Conservation (phyloP, 2,113 vertebrate species). For the Onychostruthus taczanowskii region DNA sequence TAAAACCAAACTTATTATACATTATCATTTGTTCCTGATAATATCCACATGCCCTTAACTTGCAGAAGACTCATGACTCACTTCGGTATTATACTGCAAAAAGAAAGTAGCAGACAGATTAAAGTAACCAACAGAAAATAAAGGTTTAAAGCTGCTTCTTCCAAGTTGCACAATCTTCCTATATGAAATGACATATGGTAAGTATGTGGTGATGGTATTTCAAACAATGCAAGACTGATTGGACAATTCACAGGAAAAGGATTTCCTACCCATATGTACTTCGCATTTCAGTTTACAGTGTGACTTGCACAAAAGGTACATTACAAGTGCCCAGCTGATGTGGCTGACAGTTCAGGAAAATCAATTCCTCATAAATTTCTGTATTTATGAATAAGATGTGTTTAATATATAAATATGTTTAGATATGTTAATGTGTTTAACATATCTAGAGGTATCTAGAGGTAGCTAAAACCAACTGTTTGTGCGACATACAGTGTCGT, state of each 20-base stretch:
- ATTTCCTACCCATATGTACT: conserved; percentile 38
- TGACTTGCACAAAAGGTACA: not conserved
- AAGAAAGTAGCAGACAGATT: not conserved
- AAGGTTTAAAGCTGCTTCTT: not conserved
- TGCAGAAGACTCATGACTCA: not conserved
- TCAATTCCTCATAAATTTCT: conserved; percentile 4
- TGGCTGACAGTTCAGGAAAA: conserved; percentile 33
- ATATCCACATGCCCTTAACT: not conserved
- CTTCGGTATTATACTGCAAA: not conserved
- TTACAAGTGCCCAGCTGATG: not conserved
- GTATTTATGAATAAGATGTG: not conserved
- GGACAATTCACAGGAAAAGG: conserved; percentile 53
- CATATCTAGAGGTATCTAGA: too few relatives aligned
- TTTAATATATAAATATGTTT: conserved; percentile 38
- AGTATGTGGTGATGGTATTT: not conserved
- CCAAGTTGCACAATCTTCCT: not conserved
- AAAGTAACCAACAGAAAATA: not conserved
- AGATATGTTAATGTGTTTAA: conserved; percentile 15
- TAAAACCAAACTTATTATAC: not conserved
- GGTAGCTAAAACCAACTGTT: conserved; percentile 53
- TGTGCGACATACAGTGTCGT: not conserved
- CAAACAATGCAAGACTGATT: conserved; percentile 26
- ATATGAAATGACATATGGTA: not conserved
- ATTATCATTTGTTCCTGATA: not conserved
- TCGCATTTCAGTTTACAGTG: not conserved